phyloP scores from a whole-genome alignment of 2,888 invertebrate species.

The Adelognathus sp. region DNA sequence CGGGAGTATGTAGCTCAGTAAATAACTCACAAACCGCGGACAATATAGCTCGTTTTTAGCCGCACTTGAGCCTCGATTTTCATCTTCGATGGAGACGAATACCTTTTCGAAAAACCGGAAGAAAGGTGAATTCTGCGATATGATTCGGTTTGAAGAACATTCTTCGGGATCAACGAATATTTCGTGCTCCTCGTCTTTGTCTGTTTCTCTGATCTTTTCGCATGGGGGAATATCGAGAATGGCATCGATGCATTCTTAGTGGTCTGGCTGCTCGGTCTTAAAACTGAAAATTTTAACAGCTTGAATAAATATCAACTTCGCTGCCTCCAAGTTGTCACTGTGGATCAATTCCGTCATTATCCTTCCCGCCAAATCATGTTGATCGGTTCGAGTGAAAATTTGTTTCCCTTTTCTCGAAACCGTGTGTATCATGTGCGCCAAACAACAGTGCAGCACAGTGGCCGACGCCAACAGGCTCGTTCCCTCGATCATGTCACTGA shows the following conservation, averaged over 20 bases:
- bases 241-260: neutral
- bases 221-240: neutral
- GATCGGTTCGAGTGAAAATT: neutral
- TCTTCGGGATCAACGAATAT: neutral
- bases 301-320: neutral
- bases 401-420: neutral
- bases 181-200: neutral
- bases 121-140: neutral
- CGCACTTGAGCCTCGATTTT: neutral
- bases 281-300: neutral
- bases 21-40: neutral
- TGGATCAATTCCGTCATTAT: neutral
- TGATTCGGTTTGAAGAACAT: neutral
- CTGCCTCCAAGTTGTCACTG: neutral
- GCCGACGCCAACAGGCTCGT: neutral
- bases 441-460: slow-evolving; percentile 17
- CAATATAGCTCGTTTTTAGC: neutral
- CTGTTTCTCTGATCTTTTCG: too few relatives aligned
- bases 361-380: neutral
- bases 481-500: neutral
- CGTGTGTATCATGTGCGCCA: neutral
- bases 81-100: neutral
- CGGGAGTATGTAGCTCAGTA: neutral
- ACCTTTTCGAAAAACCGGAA: neutral
- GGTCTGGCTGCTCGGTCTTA: neutral